phyloP scores from a whole-genome alignment of 2,113 vertebrate species.

The Oncorhynchus gorbuscha region DNA sequence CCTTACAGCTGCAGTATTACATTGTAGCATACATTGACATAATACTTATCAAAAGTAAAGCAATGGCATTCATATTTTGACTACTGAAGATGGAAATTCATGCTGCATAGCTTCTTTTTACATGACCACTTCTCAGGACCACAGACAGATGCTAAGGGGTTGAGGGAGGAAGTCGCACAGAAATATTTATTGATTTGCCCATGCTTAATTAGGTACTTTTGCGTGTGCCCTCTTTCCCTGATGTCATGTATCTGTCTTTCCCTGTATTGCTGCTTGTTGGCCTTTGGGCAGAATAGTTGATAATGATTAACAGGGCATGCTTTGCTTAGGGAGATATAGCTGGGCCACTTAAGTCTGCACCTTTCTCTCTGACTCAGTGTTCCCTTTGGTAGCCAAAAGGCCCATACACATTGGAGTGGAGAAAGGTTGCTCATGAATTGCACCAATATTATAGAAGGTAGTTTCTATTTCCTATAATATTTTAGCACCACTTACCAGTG shows the following conservation, averaged over 20 bases:
- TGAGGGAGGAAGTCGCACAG: conserved; percentile 39
- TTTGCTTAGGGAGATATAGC: conserved; percentile 33
- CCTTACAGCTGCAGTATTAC: too few relatives aligned
- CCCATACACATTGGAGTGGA: conserved; percentile 24
- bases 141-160: conserved; percentile 25
- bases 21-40: too few relatives aligned
- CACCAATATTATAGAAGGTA: too few relatives aligned
- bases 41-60: too few relatives aligned
- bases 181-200: conserved; percentile 53
- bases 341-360: conserved; percentile 37
- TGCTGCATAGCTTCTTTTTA: conserved; percentile 12
- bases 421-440: too few relatives aligned
- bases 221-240: conserved; percentile 21
- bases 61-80: too few relatives aligned
- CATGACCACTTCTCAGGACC: conserved; percentile 21
- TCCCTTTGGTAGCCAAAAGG: conserved; percentile 19
- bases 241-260: conserved; percentile 39
- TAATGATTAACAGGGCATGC: conserved; percentile 59
- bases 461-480: too few relatives aligned
- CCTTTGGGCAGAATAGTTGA: conserved; percentile 37
- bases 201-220: conserved; percentile 51
- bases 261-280: conserved; percentile 31
- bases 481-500: too few relatives aligned
- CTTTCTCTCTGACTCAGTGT: conserved; percentile 18
- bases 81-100: not conserved